Base-by-base conservation (phyloP, 2,113 vertebrate genomes). In the Oncorhynchus masou region DNA sequence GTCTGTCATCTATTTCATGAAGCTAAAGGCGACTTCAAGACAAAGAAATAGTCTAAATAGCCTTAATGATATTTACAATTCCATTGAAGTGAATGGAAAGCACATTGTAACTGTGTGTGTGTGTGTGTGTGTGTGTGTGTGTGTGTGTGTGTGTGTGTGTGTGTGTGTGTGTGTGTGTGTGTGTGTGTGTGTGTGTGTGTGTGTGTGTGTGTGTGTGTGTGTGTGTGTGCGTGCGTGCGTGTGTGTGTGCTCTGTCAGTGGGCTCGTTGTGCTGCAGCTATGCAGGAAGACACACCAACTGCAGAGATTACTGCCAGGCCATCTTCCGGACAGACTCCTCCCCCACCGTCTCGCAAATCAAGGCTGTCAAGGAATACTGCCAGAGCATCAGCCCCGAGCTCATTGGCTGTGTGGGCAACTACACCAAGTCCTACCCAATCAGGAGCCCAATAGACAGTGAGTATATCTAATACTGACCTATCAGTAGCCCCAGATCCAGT, bases 281-380 rank as follows among this genome's bases (percentile, higher is more conserved):
- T 0, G 97, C 97, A 31, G 98, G 97, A 2, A 96, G 97, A 80
- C 97, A 99, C 81, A 99, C 98, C 19, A 98, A 96, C 91, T 99
- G 97, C 75, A 91, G 96, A 25, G 97, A 99, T 68, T 99, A 97
- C 85, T 99, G 98, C 83, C 97, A 99, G 91, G 98, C 97, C 71
- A 99, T 99, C 92, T 99, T 99, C 90, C 95, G 98, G 83, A 99
- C 97, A 4, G 98, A 99, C 90, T 98, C 97, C 1, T 97, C 97
- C 59, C 98, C 97, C 75, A 97, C 95, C 0, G 94, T 95, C 15
- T 99, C 97, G 34, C 98, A 99, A 88, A 98, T 99, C 87, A 97
- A 93, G 81, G 95, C 97, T 1, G 95, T 99, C 84, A 96, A 94
- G 83, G 97, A 94, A 76, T 99, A 97, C 85, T 99, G 98, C 84